phyloP scores from a whole-genome alignment of 92 coral and sea anemone species.

The Muricea muricata region DNA sequence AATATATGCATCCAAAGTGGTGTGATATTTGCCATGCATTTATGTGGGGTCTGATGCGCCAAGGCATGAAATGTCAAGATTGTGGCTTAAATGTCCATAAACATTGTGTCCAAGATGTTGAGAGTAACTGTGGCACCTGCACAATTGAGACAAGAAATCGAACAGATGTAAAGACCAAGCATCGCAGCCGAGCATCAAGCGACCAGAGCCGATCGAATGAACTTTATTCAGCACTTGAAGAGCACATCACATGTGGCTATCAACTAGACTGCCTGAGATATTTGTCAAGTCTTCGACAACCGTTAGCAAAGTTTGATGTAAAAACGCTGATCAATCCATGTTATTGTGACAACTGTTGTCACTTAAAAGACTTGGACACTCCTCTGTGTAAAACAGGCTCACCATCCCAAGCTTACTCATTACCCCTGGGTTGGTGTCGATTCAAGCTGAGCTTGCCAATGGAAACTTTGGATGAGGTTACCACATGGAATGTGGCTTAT shows the following conservation, averaged over 20 bases:
- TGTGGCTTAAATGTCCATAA: slow-evolving; percentile 92
- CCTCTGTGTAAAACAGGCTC: slow-evolving; percentile 92
- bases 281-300: slow-evolving; percentile 71
- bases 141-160: slow-evolving; percentile 57
- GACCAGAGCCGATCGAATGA: slow-evolving; percentile 60
- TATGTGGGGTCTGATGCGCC: slow-evolving; percentile 96
- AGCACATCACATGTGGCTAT: slow-evolving; percentile 80
- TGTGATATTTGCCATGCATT: slow-evolving; percentile 88
- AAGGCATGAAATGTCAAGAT: slow-evolving; percentile 87
- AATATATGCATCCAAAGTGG: slow-evolving; percentile 96
- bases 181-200: slow-evolving; percentile 52
- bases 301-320: slow-evolving; percentile 77
- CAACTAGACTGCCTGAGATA: slow-evolving; percentile 89
- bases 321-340: slow-evolving; percentile 84
- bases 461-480: slow-evolving; percentile 38
- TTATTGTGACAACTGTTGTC: slow-evolving; percentile 94
- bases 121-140: slow-evolving; percentile 67
- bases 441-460: slow-evolving; percentile 70
- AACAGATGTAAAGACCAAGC: slow-evolving; percentile 65
- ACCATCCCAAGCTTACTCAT: slow-evolving; percentile 89
- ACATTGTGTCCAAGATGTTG: slow-evolving; percentile 80
- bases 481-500: slow-evolving; percentile 92
- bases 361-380: slow-evolving; percentile 78
- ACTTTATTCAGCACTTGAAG: slow-evolving; percentile 66
- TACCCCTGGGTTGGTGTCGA: slow-evolving; percentile 97